These are phyloP conservation scores for Phenganax marumi DNA, from an alignment of 92 coral and sea anemone species.

Conservation along the genomic window DNA sequence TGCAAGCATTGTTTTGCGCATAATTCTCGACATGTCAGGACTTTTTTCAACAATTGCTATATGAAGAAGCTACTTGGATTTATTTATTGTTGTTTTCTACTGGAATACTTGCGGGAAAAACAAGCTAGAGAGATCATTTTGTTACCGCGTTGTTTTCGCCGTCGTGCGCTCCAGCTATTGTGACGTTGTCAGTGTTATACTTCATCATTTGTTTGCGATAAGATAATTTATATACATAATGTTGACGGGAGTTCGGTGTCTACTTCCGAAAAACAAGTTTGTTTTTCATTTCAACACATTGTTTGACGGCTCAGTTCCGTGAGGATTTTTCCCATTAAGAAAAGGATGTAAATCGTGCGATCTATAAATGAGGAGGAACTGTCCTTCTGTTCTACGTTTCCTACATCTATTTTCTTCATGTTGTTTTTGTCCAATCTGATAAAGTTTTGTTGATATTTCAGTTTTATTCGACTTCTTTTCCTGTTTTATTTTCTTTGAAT, in stretches of 20 bases:
- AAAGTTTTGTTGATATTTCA: too few species aligned
- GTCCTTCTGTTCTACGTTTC: too few species aligned
- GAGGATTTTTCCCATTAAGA: neutral
- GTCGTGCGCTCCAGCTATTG: neutral
- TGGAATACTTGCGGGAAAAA: neutral
- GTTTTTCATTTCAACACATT: conserved; percentile 12
- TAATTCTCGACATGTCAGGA: conserved; percentile 4
- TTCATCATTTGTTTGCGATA: conserved; percentile 6
- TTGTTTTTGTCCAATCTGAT: too few species aligned
- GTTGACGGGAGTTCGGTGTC: conserved; percentile 20
- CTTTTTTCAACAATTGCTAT: neutral
- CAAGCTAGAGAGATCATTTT: neutral
- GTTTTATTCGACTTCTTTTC: too few species aligned
- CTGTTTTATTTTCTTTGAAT: too few species aligned
- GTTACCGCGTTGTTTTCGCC: neutral
- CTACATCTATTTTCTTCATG: too few species aligned
- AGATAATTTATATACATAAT: neutral
- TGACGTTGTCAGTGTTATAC: neutral
- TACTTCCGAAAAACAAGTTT: conserved; percentile 27
- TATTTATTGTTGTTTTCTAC: neutral
- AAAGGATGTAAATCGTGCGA: too few species aligned
- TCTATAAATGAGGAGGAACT: too few species aligned
- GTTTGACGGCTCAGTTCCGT: neutral
- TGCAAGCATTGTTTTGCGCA: neutral
- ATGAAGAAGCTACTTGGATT: neutral